phyloP scores from a whole-genome alignment of 2,797 vertebrate genomes.

The Spinus pinus region DNA sequence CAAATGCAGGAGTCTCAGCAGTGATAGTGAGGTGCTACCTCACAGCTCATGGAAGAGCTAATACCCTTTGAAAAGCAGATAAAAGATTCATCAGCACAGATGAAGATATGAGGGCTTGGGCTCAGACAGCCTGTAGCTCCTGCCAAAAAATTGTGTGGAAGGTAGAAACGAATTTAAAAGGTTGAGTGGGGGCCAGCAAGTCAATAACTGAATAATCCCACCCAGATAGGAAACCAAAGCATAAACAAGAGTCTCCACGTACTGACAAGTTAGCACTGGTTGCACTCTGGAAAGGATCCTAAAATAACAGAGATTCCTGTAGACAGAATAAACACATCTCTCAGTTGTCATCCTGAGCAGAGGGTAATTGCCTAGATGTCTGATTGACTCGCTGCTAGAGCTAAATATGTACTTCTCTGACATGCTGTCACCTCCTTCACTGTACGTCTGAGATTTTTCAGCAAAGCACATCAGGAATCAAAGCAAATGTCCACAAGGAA shows the following conservation, averaged over 20 bases:
- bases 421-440: constrained; percentile 45
- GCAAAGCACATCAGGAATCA: constrained; percentile 48
- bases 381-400: constrained; percentile 57
- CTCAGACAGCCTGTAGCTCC: constrained; percentile 34
- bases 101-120: constrained; percentile 59
- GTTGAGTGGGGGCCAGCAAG: constrained; percentile 65
- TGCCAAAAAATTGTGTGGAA: constrained; percentile 58
- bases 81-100: constrained; percentile 56
- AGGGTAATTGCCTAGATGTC: constrained; percentile 60
- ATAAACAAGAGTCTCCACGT: constrained; percentile 62
- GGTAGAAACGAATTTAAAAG: constrained; percentile 64
- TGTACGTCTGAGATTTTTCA: not conserved
- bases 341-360: constrained; percentile 60
- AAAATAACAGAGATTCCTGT: constrained; percentile 66
- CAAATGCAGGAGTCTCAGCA: not conserved
- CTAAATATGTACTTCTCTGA: constrained; percentile 55
- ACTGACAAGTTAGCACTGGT: constrained; percentile 63
- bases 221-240: constrained; percentile 65
- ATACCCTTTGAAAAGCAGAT: constrained; percentile 45
- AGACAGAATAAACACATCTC: constrained; percentile 68
- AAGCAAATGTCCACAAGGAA: constrained; percentile 53
- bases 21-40: not conserved
- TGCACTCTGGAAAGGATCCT: constrained; percentile 60
- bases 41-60: not conserved
- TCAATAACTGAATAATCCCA: constrained; percentile 69